These are phyloP conservation scores for Casuarius casuarius DNA, from an alignment of 2,113 vertebrate genomes.

Conservation along the genomic window DNA sequence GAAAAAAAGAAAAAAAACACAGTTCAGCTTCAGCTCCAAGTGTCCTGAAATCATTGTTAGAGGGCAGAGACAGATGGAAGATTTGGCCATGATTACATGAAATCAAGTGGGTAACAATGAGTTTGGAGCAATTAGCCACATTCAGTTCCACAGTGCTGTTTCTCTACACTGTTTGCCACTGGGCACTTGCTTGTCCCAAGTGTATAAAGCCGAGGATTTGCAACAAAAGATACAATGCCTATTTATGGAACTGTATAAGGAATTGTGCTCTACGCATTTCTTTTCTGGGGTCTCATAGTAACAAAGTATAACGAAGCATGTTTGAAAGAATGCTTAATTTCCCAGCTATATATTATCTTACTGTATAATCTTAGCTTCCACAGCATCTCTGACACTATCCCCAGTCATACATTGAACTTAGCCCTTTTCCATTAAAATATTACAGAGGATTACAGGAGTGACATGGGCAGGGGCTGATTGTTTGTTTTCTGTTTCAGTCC, in stretches of 20 bases:
- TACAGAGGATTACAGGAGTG: background rate
- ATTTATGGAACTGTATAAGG: background rate
- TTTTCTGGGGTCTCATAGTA: background rate
- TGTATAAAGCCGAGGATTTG: conserved; percentile 24
- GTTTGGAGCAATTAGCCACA: conserved; percentile 32
- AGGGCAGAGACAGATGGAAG: conserved; percentile 71
- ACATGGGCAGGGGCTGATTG: background rate
- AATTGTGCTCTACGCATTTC: background rate
- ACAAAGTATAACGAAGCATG: background rate
- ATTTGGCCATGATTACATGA: conserved; percentile 60
- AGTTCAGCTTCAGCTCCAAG: conserved; percentile 52
- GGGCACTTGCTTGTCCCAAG: background rate
- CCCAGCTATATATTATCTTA: background rate
- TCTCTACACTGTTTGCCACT: conserved; percentile 34
- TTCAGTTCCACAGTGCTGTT: background rate
- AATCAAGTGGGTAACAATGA: conserved; percentile 59
- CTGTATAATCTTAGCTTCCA: background rate
- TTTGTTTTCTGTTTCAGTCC: background rate
- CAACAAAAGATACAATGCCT: background rate
- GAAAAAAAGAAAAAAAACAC: background rate
- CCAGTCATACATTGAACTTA: background rate
- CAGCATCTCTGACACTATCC: background rate
- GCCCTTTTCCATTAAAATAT: background rate
- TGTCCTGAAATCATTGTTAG: conserved; percentile 65
- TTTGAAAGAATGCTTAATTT: background rate